A percentile compares a stretch with the other conserved stretches of the same genome.
Evolutionary conservation across 1,140 invertebrate genomes (phyloP).

Genomic region (Drosophila nasuta): DNA sequence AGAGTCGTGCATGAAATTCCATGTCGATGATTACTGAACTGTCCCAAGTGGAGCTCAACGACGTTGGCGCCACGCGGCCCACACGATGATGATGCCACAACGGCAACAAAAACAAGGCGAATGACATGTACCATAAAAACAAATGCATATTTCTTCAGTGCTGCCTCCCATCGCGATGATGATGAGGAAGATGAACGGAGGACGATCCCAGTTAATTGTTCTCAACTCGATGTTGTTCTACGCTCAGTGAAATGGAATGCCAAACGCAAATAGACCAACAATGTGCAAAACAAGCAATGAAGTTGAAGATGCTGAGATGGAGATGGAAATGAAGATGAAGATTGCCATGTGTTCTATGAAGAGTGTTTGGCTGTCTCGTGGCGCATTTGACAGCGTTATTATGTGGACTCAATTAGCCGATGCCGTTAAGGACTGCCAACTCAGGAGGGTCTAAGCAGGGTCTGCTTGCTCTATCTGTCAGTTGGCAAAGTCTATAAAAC

Average conservation of each 20-base stretch:
- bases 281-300: slow-evolving; percentile 74
- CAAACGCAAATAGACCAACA: slow-evolving; percentile 76
- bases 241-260: slow-evolving; percentile 71
- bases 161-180: slow-evolving; percentile 28
- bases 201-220: slow-evolving; percentile 65
- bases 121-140: slow-evolving; percentile 67
- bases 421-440: slow-evolving; percentile 22
- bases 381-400: slow-evolving; percentile 65
- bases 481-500: slow-evolving; percentile 58
- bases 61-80: slow-evolving; percentile 24
- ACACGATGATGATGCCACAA: not conserved
- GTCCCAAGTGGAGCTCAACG: slow-evolving; percentile 28
- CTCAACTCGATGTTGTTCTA: slow-evolving; percentile 12
- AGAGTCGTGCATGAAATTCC: slow-evolving; percentile 43
- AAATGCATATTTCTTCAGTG: slow-evolving; percentile 47
- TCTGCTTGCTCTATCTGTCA: slow-evolving; percentile 58
- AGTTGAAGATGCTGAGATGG: not conserved
- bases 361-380: slow-evolving; percentile 6
- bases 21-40: slow-evolving; percentile 32
- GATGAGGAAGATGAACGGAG: slow-evolving; percentile 4
- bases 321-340: slow-evolving; percentile 14
- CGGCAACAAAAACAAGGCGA: slow-evolving; percentile 9
- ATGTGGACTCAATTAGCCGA: slow-evolving; percentile 71
- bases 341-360: slow-evolving; percentile 58
- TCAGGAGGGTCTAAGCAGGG: slow-evolving; percentile 19